These are phyloP conservation scores for Rhabdomys dilectus DNA, from an alignment of 2,113 vertebrate species.

Conservation along the genomic window DNA sequence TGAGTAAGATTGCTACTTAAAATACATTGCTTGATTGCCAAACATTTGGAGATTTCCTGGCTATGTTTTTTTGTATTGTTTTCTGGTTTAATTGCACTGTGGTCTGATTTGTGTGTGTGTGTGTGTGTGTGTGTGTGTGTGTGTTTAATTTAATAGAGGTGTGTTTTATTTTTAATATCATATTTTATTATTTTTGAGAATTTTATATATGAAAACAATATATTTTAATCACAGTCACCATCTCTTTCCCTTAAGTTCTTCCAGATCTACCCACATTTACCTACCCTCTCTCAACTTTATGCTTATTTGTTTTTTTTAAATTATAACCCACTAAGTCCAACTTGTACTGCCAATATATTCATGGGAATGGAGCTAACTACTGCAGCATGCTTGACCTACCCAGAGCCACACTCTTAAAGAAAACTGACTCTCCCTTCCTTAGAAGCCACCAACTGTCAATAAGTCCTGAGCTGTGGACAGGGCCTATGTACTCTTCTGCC, in stretches of 20 bases:
- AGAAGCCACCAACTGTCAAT: neutral
- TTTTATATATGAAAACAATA: neutral
- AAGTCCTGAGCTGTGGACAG: neutral
- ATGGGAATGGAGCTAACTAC: too few species aligned
- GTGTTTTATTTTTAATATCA: neutral
- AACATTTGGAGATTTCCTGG: neutral
- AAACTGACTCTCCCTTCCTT: neutral
- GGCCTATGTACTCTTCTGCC: neutral
- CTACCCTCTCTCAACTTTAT: neutral
- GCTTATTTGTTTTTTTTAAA: neutral
- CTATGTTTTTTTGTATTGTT: neutral
- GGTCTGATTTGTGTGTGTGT: neutral
- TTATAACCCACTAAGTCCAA: neutral
- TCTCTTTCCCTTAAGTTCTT: neutral
- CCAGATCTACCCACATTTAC: neutral
- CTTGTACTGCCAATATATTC: neutral
- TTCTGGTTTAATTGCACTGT: neutral
- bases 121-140: too few species aligned
- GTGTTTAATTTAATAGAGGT: neutral
- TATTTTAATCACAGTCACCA: neutral
- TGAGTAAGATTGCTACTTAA: neutral
- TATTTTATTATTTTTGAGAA: neutral
- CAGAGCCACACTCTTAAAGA: neutral
- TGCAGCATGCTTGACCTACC: neutral
- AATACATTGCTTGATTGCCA: neutral